Percentiles rank a stretch among this genome's conserved stretches.
These are phyloP conservation scores for Lepidothrix coronata DNA, from an alignment of 2,113 vertebrate genomes.

Conservation along the genomic window DNA sequence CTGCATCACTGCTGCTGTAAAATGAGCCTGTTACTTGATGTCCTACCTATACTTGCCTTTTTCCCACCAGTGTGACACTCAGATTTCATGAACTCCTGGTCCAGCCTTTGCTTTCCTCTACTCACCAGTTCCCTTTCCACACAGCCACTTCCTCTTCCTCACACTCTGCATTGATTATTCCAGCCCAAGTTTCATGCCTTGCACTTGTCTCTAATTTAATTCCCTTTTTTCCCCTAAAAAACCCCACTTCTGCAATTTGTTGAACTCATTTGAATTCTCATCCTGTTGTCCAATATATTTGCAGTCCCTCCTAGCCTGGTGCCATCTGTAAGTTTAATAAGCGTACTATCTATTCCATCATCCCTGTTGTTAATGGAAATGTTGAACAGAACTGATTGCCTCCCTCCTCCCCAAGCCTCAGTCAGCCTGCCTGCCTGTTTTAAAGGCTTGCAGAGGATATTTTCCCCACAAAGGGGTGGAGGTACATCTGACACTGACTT, in stretches of 20 bases:
- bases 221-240: not conserved
- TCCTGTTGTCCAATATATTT: not conserved
- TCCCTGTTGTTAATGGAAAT: not conserved
- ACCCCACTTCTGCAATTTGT: not conserved
- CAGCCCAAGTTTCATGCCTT: not conserved
- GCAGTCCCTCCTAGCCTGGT: not conserved
- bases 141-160: not conserved
- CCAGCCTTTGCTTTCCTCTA: not conserved
- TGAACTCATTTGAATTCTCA: constrained; percentile 19
- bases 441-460: not conserved
- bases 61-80: not conserved
- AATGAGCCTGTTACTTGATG: not conserved
- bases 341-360: not conserved
- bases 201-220: not conserved
- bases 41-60: not conserved
- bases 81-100: not conserved
- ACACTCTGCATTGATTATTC: not conserved
- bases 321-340: not conserved
- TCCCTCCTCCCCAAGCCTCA: not conserved
- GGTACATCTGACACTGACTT: not conserved
- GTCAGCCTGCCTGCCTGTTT: not conserved
- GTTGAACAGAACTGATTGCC: not conserved
- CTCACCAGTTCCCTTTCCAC: not conserved
- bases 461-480: not conserved
- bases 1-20: not conserved